Evolutionary conservation across 2,113 vertebrate species (phyloP).

Genomic region (Pseudopodoces humilis): DNA sequence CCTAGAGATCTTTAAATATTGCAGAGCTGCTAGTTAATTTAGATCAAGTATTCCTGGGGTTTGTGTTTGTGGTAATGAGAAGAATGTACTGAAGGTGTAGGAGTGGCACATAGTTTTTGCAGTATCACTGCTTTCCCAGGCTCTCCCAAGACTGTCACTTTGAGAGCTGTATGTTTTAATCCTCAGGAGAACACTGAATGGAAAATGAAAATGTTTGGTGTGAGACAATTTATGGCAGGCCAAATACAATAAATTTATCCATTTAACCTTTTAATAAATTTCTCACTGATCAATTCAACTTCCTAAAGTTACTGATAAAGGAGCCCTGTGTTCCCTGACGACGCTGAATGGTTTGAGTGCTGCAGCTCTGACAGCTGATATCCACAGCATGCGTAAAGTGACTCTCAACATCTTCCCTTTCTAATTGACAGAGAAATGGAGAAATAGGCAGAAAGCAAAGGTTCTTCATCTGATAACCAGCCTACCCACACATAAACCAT

Average conservation of each 20-base stretch:
- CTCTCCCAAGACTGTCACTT: not conserved
- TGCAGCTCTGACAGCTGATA: not conserved
- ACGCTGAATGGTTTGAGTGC: not conserved
- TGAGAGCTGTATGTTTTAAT: conserved; percentile 23
- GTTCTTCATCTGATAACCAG: not conserved
- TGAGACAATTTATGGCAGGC: conserved; percentile 22
- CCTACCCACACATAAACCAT: not conserved
- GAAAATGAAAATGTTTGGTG: not conserved
- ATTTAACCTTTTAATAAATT: not conserved
- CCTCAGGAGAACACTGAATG: not conserved
- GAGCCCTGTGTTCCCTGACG: not conserved
- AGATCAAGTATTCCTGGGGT: conserved; percentile 25
- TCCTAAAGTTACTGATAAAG: conserved; percentile 20
- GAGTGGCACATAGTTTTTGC: conserved; percentile 2
- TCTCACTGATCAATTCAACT: not conserved
- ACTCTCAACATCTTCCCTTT: not conserved
- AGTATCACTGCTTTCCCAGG: conserved; percentile 39
- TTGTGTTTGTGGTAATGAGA: conserved; percentile 43
- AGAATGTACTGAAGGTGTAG: conserved; percentile 31
- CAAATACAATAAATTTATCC: not conserved
- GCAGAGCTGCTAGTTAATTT: conserved; percentile 39
- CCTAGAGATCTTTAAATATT: conserved; percentile 24
- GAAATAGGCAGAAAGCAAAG: not conserved
- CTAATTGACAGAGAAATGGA: not conserved
- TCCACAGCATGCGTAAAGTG: not conserved